Evolutionary conservation across 2,113 vertebrate genomes (phyloP).

Genomic region (Hemicordylus capensis): DNA sequence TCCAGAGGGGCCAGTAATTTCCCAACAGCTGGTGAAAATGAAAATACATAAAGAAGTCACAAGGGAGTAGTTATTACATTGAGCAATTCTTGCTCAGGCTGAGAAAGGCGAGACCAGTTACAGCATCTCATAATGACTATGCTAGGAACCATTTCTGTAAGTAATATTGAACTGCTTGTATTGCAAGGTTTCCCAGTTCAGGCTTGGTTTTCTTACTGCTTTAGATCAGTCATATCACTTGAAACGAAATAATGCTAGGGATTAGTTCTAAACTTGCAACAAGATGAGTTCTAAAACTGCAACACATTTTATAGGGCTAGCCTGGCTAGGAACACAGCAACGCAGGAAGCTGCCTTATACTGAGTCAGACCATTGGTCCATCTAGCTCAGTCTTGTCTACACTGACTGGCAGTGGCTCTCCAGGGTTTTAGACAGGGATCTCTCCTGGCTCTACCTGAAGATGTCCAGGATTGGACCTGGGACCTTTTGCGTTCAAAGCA

Average conservation of each 20-base stretch:
- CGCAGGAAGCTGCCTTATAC: too few species aligned
- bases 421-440: too few species aligned
- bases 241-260: not conserved
- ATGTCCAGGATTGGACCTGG: too few species aligned
- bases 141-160: not conserved
- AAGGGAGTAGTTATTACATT: constrained; percentile 19
- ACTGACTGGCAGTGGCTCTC: too few species aligned
- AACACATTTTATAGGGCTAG: not conserved
- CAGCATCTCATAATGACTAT: not conserved
- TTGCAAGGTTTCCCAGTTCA: not conserved
- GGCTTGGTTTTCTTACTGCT: not conserved
- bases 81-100: constrained; percentile 35
- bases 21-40: constrained; percentile 43
- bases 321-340: too few species aligned
- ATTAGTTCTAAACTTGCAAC: not conserved
- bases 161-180: constrained; percentile 7
- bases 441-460: too few species aligned
- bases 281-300: too few species aligned
- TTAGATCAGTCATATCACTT: fast-evolving
- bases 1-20: not conserved
- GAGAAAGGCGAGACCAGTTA: constrained; percentile 16
- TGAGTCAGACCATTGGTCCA: too few species aligned
- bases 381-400: too few species aligned
- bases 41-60: not conserved
- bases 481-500: too few species aligned